Evolutionary conservation across 1,140 invertebrate genomes (phyloP).

Genomic region (Saccostrea glomerata): DNA sequence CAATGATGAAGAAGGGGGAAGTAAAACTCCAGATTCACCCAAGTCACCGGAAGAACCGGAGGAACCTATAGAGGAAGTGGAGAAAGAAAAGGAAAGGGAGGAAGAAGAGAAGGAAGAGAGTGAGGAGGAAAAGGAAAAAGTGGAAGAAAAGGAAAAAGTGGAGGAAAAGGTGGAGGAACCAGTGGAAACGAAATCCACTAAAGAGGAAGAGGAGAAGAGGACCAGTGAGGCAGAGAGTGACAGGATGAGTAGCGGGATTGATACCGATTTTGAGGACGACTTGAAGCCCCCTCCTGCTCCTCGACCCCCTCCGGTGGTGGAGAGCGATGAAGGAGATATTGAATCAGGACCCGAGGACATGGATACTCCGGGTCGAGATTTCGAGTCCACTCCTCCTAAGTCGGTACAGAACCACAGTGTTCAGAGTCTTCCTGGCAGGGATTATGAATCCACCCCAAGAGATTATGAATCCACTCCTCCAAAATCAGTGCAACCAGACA

Average conservation of each 20-base stretch:
- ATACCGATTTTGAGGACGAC: conserved; percentile 67
- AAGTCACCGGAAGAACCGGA: not conserved
- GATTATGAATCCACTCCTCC: conserved; percentile 50
- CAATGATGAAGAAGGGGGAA: conserved; percentile 43
- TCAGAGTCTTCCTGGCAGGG: conserved; percentile 52
- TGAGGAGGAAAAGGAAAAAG: conserved; percentile 48
- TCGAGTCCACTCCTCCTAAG: conserved; percentile 64
- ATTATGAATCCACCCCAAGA: conserved; percentile 51
- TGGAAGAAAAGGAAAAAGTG: conserved; percentile 54
- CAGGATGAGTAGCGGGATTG: conserved; percentile 62
- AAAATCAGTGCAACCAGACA: conserved; percentile 53
- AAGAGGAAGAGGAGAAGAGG: conserved; percentile 42
- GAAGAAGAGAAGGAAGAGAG: conserved; percentile 40
- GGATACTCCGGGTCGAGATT: conserved; percentile 63
- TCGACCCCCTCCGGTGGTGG: conserved; percentile 64
- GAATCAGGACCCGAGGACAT: conserved; percentile 66
- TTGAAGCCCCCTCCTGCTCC: conserved; percentile 65
- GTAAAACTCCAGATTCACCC: conserved; percentile 7
- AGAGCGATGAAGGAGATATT: conserved; percentile 67
- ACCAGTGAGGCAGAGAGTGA: conserved; percentile 57
- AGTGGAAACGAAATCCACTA: conserved; percentile 39
- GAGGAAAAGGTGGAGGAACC: conserved; percentile 51
- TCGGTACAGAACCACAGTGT: conserved; percentile 56
- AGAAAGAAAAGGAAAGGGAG: conserved; percentile 43
- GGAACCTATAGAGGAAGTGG: conserved; percentile 33